Conservation (phyloP, 2,113 vertebrate species). For the Clarias macrocephalus region DNA sequence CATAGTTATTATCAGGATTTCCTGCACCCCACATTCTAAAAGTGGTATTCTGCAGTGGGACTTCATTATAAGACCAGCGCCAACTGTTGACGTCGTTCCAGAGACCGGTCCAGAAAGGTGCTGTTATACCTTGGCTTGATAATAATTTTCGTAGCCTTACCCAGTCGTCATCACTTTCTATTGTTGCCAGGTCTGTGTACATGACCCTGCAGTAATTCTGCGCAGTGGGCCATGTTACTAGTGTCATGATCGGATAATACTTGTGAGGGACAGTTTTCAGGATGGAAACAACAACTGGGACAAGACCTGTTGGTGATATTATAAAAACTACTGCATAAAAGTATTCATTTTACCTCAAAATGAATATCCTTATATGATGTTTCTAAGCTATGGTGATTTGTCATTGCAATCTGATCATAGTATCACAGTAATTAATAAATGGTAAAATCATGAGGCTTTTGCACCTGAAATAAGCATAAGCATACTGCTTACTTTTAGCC, state of each 20-base stretch:
- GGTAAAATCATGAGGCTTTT: background rate
- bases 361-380: background rate
- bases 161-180: background rate
- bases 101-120: conserved; percentile 33
- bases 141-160: background rate
- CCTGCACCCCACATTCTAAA: background rate
- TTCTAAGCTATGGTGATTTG: background rate
- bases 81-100: conserved; percentile 21
- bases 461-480: no score
- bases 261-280: background rate
- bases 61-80: conserved; percentile 32
- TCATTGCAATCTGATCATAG: background rate
- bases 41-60: background rate
- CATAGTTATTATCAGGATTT: background rate
- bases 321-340: background rate
- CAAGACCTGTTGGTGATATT: background rate
- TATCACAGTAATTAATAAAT: background rate
- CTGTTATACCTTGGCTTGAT: background rate
- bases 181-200: conserved; percentile 31
- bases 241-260: conserved; percentile 3
- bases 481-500: background rate
- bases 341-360: no score
- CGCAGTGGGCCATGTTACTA: background rate
- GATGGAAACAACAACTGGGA: background rate
- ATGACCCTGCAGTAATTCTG: conserved; percentile 16